Percentiles rank a stretch among this genome's conserved stretches.
phyloP scores from a whole-genome alignment of 2,888 invertebrate species.

The Ferdinandea cuprea region DNA sequence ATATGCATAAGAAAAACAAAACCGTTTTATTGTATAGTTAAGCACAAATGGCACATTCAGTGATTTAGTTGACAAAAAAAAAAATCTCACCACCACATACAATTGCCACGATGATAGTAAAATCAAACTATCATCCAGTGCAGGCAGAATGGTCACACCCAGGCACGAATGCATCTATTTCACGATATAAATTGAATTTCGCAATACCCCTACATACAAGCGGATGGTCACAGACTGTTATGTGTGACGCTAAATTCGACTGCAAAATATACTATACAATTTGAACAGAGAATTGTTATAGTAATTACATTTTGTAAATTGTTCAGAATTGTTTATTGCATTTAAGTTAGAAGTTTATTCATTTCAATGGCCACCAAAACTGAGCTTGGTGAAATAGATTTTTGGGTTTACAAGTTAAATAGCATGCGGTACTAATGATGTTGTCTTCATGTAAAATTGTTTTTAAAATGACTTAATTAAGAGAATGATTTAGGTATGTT shows the following conservation, averaged over 20 bases:
- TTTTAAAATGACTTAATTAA: too few species aligned
- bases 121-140: not conserved
- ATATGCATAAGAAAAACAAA: slow-evolving; percentile 6
- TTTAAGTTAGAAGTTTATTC: slow-evolving; percentile 1
- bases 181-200: slow-evolving; percentile 11
- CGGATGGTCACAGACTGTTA: not conserved
- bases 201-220: not conserved
- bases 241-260: too few species aligned
- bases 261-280: too few species aligned
- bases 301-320: not conserved
- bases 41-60: slow-evolving; percentile 3
- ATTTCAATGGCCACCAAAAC: not conserved
- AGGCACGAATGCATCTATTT: not conserved
- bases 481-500: too few species aligned
- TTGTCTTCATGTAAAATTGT: too few species aligned
- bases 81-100: not conserved
- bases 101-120: slow-evolving; percentile 1
- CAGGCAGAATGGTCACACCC: not conserved
- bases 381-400: not conserved
- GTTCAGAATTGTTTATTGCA: not conserved
- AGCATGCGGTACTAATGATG: too few species aligned
- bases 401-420: too few species aligned
- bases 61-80: not conserved
- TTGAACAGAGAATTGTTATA: too few species aligned
- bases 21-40: slow-evolving; percentile 11